Base-by-base conservation (phyloP, 2,797 vertebrate genomes). In the Hafferia zeledoni region DNA sequence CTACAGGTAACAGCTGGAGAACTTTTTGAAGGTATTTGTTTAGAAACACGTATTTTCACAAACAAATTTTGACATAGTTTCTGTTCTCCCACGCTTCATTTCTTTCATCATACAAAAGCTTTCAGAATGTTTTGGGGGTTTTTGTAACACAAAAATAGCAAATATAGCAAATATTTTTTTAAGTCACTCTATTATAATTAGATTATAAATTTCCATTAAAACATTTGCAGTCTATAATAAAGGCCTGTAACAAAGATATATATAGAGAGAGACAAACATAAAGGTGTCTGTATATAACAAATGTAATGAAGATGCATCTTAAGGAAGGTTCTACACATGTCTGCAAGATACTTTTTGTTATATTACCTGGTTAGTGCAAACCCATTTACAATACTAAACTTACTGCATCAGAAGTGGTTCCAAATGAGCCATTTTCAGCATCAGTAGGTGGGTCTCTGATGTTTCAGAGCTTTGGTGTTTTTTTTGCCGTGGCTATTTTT, bases 221-320 rank as follows among this genome's bases (percentile, higher is more conserved):
- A 37, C 10, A 53, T 41, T 72, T 11, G 4, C 5, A 79, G 16
- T 13, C 14, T 64, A 33, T 46, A 87, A 65, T 3, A 83, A 35
- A 67, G 12, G 10, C 14, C 44, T 78, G 30, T 44, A 60, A 15
- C 13, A 72, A 55, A 77, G 14, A 55, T 5, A 64, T 4, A 31
- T 3, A 24, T 7, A 50, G 4, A 56, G 2, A 83, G 4, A 68
- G 20, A 52, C 0, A 67, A 10, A 67, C 7, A 44, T 13, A 70
- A 16, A 83, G 2, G 3, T 65, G 63, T 41, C 35, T 71, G 28
- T 41, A 31, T 70, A 3, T 22, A 74, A 87, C 1, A 59, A 76
- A 80, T 24, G 60, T 0, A 71, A 37, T 24, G 64, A 83, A 92
- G 43, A 30, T 30, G 8, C 47, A 47, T 41, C 43, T 77, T 57